Base-by-base conservation (phyloP, 30 jellyfish, hydroid and myxozoan genomes). In the Chrysaora quinquecirrha region DNA sequence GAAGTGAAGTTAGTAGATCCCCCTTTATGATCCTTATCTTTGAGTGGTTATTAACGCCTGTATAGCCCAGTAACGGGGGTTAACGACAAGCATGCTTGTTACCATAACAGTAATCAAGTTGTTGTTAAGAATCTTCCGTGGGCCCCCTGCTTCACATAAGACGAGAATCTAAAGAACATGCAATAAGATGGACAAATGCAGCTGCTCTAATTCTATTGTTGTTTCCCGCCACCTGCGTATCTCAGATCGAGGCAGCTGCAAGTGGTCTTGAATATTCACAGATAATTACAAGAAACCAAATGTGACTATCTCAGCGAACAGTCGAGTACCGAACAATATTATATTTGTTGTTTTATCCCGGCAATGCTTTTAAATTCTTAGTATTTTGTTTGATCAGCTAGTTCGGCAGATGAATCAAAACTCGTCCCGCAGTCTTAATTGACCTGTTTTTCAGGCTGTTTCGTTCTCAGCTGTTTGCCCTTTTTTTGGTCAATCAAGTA, bases 241-340 rank as follows among this genome's bases (percentile, higher is more conserved):
- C 65, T 22, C 69, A 65, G 66, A 69, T 34, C 78, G 70, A 47
- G 83, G 91, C 91, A 81, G 91, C 91, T 81, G 91, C 84, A 22
- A 34, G 19, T 30, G 24, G 48, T 34, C 66, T 78, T 19, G 69
- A 81, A 81, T 34, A 74, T 25, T 60, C 75, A 31, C 54, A 9
- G 75, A 31, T 31, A 50, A 74, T 74, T 68, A 74, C 64, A 12
- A 33, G 56, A 30, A 24, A 14, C 75, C 73, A 34, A 49, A 74
- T 23, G 86, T 24, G 48, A 52, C 31, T 16, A 24, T 32, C 48
- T 25, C 62, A 74, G 74, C 43, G 20, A 62, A 30, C 75, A 74
- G 64, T 31, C 21, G 38, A 52, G 64, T 1, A 65, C 84, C 43
- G 84, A 25, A 43, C 70, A 72, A 72, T 72, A 48, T 43, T n/a